These are phyloP conservation scores for Hypolimnas misippus DNA, from an alignment of 2,888 invertebrate species.

Conservation along the genomic window DNA sequence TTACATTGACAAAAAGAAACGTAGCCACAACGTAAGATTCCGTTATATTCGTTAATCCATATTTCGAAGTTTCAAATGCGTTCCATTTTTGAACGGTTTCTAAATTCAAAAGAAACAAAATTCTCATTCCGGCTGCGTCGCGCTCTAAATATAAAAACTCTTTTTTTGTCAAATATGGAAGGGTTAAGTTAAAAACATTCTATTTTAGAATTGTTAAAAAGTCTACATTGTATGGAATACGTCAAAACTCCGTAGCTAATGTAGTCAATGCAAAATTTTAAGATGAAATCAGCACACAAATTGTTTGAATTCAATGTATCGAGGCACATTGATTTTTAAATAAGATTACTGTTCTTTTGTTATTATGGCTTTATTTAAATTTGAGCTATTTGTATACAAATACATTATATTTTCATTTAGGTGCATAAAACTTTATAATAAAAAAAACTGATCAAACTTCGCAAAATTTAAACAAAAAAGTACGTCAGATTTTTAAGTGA, in stretches of 20 bases:
- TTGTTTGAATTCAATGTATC: background rate
- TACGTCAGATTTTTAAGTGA: too few relatives aligned
- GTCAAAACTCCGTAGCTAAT: constrained; percentile 77
- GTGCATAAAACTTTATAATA: too few relatives aligned
- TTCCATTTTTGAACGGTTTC: constrained; percentile 75
- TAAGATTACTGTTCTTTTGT: background rate
- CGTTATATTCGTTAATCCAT: constrained; percentile 65
- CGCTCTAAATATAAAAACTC: constrained; percentile 81
- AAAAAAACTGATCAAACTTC: too few relatives aligned
- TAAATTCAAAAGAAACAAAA: constrained; percentile 77
- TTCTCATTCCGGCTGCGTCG: constrained; percentile 76
- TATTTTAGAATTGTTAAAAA: constrained; percentile 84
- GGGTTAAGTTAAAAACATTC: constrained; percentile 84
- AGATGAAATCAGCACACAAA: constrained; percentile 38
- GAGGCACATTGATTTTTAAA: background rate
- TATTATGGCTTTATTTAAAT: background rate
- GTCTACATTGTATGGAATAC: constrained; percentile 83
- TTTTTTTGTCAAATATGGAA: constrained; percentile 84
- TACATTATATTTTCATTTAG: too few relatives aligned
- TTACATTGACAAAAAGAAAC: constrained; percentile 4
- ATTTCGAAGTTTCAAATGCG: constrained; percentile 60
- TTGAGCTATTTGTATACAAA: background rate
- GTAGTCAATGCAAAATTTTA: constrained; percentile 53
- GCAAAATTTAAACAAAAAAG: too few relatives aligned
- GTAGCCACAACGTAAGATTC: constrained; percentile 42